Evolutionary conservation across 2,113 vertebrate genomes (phyloP).

Genomic region (Antechinus stuartii): DNA sequence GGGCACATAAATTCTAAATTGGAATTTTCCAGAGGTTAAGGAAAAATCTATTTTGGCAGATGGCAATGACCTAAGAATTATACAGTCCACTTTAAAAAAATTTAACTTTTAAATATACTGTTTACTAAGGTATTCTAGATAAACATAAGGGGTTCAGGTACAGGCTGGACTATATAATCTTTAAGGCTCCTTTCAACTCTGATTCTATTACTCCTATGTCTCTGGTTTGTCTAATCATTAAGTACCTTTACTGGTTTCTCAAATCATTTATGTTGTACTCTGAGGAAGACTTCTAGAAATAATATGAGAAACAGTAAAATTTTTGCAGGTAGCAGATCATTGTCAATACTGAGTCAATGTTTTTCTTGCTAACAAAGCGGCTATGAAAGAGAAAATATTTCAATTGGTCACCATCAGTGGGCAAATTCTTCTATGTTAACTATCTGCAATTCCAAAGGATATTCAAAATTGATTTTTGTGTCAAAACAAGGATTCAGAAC

Average conservation of each 20-base stretch:
- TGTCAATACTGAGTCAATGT: background rate
- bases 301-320: background rate
- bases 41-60: background rate
- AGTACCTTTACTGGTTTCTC: background rate
- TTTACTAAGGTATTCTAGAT: background rate
- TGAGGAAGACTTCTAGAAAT: background rate
- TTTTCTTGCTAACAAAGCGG: slow-evolving; percentile 40
- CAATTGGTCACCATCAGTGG: background rate
- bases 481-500: slow-evolving; percentile 43
- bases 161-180: background rate
- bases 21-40: background rate
- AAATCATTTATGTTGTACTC: background rate
- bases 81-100: background rate
- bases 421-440: slow-evolving; percentile 33
- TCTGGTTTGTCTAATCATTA: background rate
- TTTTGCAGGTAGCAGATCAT: background rate
- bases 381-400: background rate
- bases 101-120: background rate
- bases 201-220: background rate
- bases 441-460: slow-evolving; percentile 11
- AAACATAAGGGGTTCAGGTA: background rate
- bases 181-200: background rate
- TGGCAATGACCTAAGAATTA: background rate
- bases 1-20: background rate
- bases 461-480: slow-evolving; percentile 29